Conservation (phyloP, 2,113 vertebrate genomes). For the Gallinago jamesoni region DNA sequence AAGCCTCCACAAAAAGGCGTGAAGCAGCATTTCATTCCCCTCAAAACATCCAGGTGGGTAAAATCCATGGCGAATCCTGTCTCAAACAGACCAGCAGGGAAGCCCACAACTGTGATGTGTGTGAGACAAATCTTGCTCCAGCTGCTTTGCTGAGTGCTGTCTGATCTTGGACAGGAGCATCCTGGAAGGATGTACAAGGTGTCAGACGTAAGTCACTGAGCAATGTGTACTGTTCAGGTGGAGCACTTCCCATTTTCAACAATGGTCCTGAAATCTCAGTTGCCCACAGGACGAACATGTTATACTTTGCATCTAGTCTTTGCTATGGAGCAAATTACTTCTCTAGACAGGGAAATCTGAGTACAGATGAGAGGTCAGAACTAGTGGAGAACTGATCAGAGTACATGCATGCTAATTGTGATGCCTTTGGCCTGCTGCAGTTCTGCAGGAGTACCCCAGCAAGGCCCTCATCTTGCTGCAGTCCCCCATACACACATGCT, state of each 20-base stretch:
- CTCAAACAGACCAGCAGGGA: background rate
- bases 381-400: background rate
- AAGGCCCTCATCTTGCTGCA: background rate
- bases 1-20: background rate
- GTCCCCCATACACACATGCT: accelerated
- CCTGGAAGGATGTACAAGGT: background rate
- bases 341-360: background rate
- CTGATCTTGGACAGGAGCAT: background rate
- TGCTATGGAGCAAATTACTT: background rate
- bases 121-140: background rate
- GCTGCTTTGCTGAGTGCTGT: background rate
- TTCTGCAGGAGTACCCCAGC: background rate
- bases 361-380: background rate
- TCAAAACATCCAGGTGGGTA: background rate
- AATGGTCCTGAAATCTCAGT: background rate
- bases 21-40: background rate
- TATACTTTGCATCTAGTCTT: background rate
- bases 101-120: background rate
- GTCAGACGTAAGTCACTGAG: background rate
- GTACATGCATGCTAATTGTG: background rate
- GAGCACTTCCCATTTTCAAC: background rate
- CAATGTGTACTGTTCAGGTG: background rate
- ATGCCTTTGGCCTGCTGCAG: background rate
- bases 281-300: accelerated
- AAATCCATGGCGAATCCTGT: background rate